A percentile compares a stretch with the other conserved stretches of the same genome.
phyloP scores from a whole-genome alignment of 1,140 invertebrate genomes.

The silkworm (Bombyx mori) region DNA sequence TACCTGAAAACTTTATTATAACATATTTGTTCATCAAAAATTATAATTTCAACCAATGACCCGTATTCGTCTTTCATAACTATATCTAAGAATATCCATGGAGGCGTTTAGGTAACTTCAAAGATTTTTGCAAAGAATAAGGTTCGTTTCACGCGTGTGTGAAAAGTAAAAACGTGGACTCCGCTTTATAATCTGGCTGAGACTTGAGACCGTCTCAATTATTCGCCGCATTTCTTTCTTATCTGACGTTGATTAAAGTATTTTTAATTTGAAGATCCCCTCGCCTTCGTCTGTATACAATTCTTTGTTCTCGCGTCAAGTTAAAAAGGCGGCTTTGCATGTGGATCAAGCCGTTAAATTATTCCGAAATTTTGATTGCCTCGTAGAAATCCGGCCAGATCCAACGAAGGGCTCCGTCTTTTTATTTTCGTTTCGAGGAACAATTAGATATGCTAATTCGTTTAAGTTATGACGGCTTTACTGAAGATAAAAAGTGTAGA shows the following conservation, averaged over 20 bases:
- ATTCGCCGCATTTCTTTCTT: constrained; percentile 27
- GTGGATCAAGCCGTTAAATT: constrained; percentile 53
- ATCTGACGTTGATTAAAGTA: constrained; percentile 43
- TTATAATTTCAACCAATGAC: no score
- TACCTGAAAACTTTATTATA: no score
- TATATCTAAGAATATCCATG: no score
- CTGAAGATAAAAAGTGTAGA: constrained; percentile 20
- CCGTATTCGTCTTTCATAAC: no score
- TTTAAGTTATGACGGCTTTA: constrained; percentile 50
- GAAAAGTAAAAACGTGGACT: constrained; percentile 4
- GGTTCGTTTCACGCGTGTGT: constrained; percentile 39
- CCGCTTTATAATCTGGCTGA: no score
- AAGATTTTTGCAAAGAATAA: no score
- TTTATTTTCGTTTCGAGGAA: constrained; percentile 49
- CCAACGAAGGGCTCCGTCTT: constrained; percentile 40
- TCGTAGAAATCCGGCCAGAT: constrained; percentile 40
- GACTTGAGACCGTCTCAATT: constrained; percentile 24
- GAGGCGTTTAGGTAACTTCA: no score
- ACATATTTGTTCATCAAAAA: no score
- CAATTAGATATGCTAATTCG: constrained; percentile 65
- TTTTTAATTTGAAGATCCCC: constrained; percentile 32
- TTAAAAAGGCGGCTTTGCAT: constrained; percentile 46
- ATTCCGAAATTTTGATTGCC: constrained; percentile 61
- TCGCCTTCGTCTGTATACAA: constrained; percentile 7
- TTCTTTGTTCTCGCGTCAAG: constrained; percentile 35